phyloP scores from a whole-genome alignment of 2,113 vertebrate genomes.

The Chloebia gouldiae region DNA sequence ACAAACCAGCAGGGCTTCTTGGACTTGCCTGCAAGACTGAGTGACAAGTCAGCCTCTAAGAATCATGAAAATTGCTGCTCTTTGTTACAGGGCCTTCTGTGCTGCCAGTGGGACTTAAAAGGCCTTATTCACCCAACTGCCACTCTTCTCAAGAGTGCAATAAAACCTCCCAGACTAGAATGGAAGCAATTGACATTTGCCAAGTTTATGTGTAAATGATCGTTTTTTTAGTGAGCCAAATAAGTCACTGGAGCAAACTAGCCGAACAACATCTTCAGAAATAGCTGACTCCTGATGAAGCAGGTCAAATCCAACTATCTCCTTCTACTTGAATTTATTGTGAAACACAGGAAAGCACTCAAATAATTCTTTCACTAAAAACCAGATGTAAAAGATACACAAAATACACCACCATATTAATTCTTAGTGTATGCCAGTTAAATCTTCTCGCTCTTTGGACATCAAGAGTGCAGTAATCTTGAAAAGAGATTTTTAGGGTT shows the following conservation, averaged over 20 bases:
- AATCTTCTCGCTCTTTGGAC: neutral
- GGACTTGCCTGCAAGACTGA: neutral
- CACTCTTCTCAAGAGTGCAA: neutral
- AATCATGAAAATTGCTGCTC: neutral
- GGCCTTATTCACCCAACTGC: neutral
- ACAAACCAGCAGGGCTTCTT: neutral
- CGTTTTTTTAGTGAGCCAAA: rapidly evolving
- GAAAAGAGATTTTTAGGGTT: neutral
- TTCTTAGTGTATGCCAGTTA: neutral
- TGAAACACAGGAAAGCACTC: neutral
- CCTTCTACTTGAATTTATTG: neutral
- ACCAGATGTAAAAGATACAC: neutral
- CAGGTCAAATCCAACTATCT: neutral
- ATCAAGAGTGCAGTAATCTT: neutral
- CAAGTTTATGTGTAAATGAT: constrained; percentile 2
- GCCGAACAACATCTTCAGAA: neutral
- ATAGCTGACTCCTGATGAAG: neutral
- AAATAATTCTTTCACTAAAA: neutral
- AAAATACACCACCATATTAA: neutral
- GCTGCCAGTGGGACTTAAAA: neutral
- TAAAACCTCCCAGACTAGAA: constrained; percentile 9
- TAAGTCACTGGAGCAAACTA: neutral
- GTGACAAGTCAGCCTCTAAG: neutral
- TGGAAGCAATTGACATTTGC: neutral
- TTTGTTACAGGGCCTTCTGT: neutral